Conservation (phyloP, 2,888 invertebrate species). For the Willowsia nigromaculata region DNA sequence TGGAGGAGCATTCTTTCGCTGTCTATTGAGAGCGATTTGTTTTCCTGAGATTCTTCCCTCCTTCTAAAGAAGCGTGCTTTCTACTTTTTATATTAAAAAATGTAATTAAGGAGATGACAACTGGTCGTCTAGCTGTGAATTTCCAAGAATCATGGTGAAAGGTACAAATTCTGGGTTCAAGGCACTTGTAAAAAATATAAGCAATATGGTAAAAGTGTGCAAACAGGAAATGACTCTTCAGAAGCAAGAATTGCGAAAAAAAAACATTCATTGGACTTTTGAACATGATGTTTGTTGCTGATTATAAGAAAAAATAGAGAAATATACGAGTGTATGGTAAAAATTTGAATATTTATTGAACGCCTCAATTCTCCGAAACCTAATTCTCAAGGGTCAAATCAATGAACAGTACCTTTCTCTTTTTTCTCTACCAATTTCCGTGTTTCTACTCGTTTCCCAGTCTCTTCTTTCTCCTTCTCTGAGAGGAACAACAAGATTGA, state of each 20-base stretch:
- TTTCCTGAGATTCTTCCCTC: no score
- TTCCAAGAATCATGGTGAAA: not conserved
- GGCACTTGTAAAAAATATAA: not conserved
- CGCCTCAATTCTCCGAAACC: constrained; percentile 42
- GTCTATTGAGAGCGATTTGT: no score
- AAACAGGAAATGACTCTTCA: no score
- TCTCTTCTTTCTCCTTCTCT: not conserved
- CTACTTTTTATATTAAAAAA: no score
- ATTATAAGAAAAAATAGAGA: not conserved
- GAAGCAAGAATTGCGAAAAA: not conserved
- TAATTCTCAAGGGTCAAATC: constrained; percentile 57
- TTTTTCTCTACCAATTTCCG: not conserved
- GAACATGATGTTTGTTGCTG: not conserved
- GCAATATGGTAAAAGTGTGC: not conserved
- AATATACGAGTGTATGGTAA: not conserved
- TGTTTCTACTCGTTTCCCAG: not conserved
- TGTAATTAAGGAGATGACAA: no score
- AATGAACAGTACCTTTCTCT: constrained; percentile 41
- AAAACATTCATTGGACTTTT: not conserved
- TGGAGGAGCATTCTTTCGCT: no score
- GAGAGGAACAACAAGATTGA: not conserved
- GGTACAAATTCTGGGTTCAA: not conserved
- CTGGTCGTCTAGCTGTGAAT: no score
- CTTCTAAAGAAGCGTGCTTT: no score
- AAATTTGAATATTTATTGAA: constrained; percentile 40